These are phyloP conservation scores for Tenthredo scrophulariae DNA, from an alignment of 2,888 invertebrate genomes.

Conservation along the genomic window DNA sequence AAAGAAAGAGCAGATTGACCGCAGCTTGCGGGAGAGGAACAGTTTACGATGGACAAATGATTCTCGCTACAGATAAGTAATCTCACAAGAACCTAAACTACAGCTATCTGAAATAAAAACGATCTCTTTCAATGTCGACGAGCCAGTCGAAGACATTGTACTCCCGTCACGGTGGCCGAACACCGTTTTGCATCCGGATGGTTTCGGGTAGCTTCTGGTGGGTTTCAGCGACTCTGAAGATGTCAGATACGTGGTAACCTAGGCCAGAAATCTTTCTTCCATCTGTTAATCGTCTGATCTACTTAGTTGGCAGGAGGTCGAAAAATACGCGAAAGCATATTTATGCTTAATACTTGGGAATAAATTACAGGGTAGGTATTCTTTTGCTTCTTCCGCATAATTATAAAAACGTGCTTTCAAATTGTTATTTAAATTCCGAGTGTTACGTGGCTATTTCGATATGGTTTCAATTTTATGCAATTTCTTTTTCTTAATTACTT, in stretches of 20 bases:
- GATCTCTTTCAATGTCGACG: constrained; percentile 35
- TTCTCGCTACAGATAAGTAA: constrained; percentile 4
- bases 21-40: neutral
- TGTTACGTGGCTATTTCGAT: constrained; percentile 42
- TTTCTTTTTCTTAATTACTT: constrained; percentile 45
- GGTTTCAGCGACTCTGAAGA: constrained; percentile 33
- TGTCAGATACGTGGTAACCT: constrained; percentile 30
- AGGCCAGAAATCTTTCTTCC: constrained; percentile 11
- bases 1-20: neutral
- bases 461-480: constrained; percentile 51
- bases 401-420: constrained; percentile 40
- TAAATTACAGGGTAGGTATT: constrained; percentile 17
- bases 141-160: constrained; percentile 40
- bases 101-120: constrained; percentile 34
- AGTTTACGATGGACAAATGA: neutral
- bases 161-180: constrained; percentile 34
- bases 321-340: constrained; percentile 41
- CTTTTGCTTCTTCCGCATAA: constrained; percentile 34
- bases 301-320: constrained; percentile 41
- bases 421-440: constrained; percentile 35
- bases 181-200: constrained; percentile 50
- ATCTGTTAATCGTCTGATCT: constrained; percentile 49
- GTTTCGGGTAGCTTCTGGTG: constrained; percentile 18
- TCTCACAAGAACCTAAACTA: constrained; percentile 32
- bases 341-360: neutral